These are phyloP conservation scores for Gymnothorax reevesii DNA, from an alignment of 2,797 vertebrate genomes.

Conservation along the genomic window DNA sequence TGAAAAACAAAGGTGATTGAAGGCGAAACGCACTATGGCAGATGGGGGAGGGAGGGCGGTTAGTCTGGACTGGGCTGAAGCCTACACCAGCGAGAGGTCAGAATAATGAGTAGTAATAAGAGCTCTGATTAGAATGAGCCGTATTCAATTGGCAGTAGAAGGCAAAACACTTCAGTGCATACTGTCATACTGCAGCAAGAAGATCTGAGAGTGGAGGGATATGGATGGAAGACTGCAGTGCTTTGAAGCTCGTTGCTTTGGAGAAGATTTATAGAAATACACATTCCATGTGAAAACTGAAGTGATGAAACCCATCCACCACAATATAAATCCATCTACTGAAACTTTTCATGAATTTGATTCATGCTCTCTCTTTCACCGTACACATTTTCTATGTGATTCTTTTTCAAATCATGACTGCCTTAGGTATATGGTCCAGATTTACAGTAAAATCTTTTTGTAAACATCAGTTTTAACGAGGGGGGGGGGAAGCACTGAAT, in stretches of 20 bases:
- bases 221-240: background rate
- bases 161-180: background rate
- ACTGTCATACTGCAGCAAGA: background rate
- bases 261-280: background rate
- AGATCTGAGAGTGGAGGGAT: background rate
- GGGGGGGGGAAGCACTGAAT: no score
- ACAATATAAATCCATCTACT: no score
- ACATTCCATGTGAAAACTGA: no score
- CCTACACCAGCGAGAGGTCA: background rate
- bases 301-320: no score
- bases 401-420: no score
- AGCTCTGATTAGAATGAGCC: background rate
- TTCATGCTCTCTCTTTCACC: no score
- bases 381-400: no score
- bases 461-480: no score
- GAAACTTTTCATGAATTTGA: no score
- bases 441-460: no score
- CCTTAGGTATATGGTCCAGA: no score
- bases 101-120: background rate
- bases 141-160: background rate
- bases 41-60: background rate
- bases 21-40: background rate
- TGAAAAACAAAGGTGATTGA: background rate
- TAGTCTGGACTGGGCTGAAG: background rate
- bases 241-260: background rate